A percentile compares a stretch with the other conserved stretches of the same genome.
Conservation (phyloP, 2,888 invertebrate genomes). For the Gymnoscelis rufifasciata region DNA sequence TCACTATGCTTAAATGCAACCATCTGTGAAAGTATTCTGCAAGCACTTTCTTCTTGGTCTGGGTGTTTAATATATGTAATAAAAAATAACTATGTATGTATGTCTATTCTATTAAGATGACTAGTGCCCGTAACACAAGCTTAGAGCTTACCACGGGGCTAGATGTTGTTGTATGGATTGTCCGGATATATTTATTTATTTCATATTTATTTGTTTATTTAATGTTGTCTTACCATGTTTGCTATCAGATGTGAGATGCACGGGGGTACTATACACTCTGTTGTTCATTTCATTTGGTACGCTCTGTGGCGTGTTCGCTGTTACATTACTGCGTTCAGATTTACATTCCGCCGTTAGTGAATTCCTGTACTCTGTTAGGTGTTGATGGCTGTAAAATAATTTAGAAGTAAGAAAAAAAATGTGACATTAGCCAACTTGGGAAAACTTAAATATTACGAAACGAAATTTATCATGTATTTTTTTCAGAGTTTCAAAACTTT, state of each 20-base stretch:
- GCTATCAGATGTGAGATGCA: conserved; percentile 63
- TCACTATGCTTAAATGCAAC: too few species aligned
- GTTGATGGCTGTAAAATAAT: conserved; percentile 63
- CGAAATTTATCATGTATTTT: too few species aligned
- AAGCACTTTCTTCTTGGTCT: too few species aligned
- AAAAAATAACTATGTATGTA: not conserved
- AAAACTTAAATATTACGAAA: too few species aligned
- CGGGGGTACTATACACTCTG: conserved; percentile 69
- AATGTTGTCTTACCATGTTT: conserved; percentile 69
- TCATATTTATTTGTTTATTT: not conserved
- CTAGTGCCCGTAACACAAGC: too few species aligned
- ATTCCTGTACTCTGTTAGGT: conserved; percentile 64
- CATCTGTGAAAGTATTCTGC: too few species aligned
- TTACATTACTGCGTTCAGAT: conserved; percentile 62
- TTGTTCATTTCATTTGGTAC: conserved; percentile 56
- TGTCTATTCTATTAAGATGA: too few species aligned
- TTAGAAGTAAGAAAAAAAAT: too few species aligned
- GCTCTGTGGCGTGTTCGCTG: conserved; percentile 60
- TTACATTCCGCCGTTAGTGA: conserved; percentile 67
- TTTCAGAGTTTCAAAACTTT: too few species aligned
- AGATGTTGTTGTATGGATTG: not conserved
- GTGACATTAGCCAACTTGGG: too few species aligned
- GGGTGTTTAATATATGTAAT: not conserved
- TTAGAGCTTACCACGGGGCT: not conserved
- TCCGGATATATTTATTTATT: not conserved